A percentile compares a stretch with the other conserved stretches of the same genome.
These are phyloP conservation scores for Dioctria rufipes DNA, from an alignment of 2,888 invertebrate species.

Conservation along the genomic window DNA sequence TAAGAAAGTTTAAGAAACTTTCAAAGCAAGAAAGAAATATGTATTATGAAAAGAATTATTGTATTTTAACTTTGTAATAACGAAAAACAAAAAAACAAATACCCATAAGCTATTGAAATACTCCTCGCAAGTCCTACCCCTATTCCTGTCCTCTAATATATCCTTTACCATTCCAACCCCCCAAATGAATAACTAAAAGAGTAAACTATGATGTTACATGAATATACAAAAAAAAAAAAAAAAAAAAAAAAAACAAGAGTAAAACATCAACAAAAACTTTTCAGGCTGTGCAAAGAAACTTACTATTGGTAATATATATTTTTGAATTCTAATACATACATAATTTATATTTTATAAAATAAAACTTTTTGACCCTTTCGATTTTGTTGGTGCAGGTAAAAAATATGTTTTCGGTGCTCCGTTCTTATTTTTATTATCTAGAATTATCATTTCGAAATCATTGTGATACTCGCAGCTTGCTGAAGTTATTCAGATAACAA, in stretches of 20 bases:
- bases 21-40: constrained; percentile 10
- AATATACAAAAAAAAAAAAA: constrained; percentile 21
- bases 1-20: constrained; percentile 38
- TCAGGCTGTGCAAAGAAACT: background rate
- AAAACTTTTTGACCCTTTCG: no score
- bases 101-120: constrained; percentile 55
- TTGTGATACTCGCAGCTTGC: no score
- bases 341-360: no score
- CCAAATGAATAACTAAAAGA: constrained; percentile 66
- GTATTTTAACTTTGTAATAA: constrained; percentile 49
- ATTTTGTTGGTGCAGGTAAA: no score
- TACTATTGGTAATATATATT: background rate
- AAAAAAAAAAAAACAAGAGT: background rate
- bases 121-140: constrained; percentile 30
- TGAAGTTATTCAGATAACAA: no score
- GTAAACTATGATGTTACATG: constrained; percentile 57
- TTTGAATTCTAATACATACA: background rate
- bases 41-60: constrained; percentile 8
- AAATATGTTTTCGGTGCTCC: no score
- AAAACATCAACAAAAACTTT: no score
- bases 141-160: constrained; percentile 26
- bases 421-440: no score
- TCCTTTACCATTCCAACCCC: constrained; percentile 59
- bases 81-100: constrained; percentile 53
- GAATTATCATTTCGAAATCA: no score